phyloP scores from a whole-genome alignment of 2,888 invertebrate species.

The Pardosa pseudoannulata region DNA sequence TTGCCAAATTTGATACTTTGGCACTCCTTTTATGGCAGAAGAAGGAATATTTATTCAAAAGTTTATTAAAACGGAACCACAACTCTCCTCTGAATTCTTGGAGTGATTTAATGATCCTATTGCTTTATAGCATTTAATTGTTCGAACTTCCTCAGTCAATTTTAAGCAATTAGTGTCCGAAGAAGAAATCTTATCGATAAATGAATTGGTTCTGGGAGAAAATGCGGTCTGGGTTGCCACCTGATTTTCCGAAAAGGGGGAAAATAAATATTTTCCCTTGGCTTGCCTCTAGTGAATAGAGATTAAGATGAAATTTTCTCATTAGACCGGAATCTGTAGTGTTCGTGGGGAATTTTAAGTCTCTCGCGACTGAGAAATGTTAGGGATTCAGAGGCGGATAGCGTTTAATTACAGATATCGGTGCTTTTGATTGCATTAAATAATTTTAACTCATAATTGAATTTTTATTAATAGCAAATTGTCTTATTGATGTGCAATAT shows the following conservation, averaged over 20 bases:
- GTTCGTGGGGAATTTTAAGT: neutral
- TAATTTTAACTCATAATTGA: neutral
- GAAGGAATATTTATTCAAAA: too few species aligned
- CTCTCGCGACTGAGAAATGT: neutral
- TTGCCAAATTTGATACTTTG: too few species aligned
- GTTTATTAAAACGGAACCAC: too few species aligned
- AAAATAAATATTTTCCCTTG: neutral
- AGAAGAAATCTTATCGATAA: slow-evolving; percentile 17
- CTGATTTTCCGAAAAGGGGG: neutral
- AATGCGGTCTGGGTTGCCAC: slow-evolving; percentile 3
- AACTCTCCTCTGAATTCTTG: too few species aligned
- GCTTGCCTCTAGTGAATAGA: neutral
- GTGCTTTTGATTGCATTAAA: slow-evolving; percentile 8
- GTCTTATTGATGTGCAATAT: neutral
- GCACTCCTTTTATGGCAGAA: too few species aligned
- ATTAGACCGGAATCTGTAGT: neutral
- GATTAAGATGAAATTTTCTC: slow-evolving; percentile 19
- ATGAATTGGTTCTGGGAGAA: neutral
- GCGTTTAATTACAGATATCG: neutral
- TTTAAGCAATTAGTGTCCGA: slow-evolving; percentile 10
- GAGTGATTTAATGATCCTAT: neutral
- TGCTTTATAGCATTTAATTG: slow-evolving; percentile 1
- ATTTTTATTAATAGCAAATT: slow-evolving; percentile 2
- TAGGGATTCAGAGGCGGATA: neutral
- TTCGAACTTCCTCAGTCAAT: slow-evolving; percentile 10